Conservation (phyloP, 2,797 vertebrate species). For the Morus bassanus region DNA sequence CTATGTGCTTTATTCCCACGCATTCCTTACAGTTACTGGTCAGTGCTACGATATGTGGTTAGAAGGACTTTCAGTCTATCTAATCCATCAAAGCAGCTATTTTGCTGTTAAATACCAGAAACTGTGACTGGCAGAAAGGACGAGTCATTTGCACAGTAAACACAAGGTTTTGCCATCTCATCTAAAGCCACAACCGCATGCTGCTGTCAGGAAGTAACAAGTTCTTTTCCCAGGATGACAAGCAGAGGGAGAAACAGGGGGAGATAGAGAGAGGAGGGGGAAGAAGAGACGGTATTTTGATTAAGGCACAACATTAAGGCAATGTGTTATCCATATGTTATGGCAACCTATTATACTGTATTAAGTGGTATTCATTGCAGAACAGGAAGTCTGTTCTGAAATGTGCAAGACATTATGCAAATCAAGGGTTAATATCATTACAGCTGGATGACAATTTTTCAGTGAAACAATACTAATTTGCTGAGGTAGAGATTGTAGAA, state of each 20-base stretch:
- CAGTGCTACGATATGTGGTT: rapidly evolving
- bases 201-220: neutral
- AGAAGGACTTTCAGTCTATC: neutral
- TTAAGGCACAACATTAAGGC: neutral
- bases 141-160: neutral
- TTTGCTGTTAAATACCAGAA: neutral
- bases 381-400: neutral
- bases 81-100: neutral
- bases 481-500: neutral
- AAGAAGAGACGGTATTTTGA: neutral
- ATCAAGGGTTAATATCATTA: neutral
- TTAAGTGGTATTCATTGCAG: neutral
- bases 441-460: neutral
- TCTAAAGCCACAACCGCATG: rapidly evolving
- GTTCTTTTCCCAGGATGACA: neutral
- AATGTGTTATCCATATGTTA: neutral
- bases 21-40: neutral
- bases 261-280: neutral
- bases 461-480: neutral
- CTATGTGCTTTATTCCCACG: neutral
- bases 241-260: neutral
- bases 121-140: neutral
- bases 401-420: neutral
- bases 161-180: neutral
- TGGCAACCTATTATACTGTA: neutral